Conservation (phyloP, 2,797 vertebrate species). For the Clamator glandarius region DNA sequence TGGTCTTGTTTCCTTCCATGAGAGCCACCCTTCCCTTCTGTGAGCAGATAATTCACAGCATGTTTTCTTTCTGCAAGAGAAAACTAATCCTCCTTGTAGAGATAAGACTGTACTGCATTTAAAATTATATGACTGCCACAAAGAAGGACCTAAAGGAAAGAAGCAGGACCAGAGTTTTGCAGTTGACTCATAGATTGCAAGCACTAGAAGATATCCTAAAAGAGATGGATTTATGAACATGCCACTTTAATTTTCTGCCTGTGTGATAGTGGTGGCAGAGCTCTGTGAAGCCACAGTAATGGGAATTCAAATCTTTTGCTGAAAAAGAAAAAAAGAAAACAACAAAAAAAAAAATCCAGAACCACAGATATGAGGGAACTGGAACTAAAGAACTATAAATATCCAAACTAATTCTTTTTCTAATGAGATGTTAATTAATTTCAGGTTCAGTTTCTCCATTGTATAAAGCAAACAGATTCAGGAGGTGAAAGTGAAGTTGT, state of each 20-base stretch:
- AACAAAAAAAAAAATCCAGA: not conserved
- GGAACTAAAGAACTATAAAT: not conserved
- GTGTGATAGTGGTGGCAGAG: not conserved
- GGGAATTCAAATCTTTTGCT: not conserved
- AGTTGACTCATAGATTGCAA: not conserved
- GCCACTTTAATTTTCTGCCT: not conserved
- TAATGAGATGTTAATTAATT: conserved; percentile 10
- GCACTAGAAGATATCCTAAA: not conserved
- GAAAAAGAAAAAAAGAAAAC: not conserved
- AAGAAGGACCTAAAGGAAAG: not conserved
- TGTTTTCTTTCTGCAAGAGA: not conserved
- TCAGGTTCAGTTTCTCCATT: conserved; percentile 95
- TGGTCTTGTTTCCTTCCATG: not conserved
- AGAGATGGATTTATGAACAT: not conserved
- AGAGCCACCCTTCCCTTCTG: not conserved
- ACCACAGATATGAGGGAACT: not conserved
- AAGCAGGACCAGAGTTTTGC: not conserved
- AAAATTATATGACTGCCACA: not conserved
- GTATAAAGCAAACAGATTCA: conserved; percentile 85
- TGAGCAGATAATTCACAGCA: not conserved
- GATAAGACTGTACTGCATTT: not conserved
- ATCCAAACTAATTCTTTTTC: not conserved
- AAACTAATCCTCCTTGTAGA: not conserved
- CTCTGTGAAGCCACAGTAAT: not conserved
- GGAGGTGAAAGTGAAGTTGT: conserved; percentile 91